These are phyloP conservation scores for Zoanthus sansibaricus DNA, from an alignment of 92 coral and sea anemone species.

Conservation along the genomic window DNA sequence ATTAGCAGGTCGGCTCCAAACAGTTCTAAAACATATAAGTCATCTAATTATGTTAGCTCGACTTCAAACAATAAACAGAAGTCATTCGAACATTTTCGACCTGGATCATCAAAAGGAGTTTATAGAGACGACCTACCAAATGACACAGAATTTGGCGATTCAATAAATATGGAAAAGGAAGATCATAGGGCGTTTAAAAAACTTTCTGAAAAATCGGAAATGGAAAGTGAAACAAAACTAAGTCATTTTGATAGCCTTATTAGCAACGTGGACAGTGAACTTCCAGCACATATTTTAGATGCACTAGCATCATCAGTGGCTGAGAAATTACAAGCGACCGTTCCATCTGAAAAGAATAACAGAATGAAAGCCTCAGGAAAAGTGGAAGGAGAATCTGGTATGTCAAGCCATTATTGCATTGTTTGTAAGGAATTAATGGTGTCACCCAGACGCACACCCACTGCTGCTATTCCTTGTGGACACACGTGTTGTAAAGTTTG, in stretches of 20 bases:
- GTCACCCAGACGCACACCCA: constrained; percentile 86
- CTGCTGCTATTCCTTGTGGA: constrained; percentile 97
- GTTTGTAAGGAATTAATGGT: constrained; percentile 88
- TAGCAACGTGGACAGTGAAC: background rate
- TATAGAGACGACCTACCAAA: constrained; percentile 16
- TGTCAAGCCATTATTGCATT: constrained; percentile 89
- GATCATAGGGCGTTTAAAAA: background rate
- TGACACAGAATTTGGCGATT: constrained; percentile 30
- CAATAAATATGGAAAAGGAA: constrained; percentile 28
- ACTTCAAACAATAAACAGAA: constrained; percentile 1
- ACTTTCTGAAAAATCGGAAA: constrained; percentile 1
- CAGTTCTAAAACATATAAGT: constrained; percentile 51
- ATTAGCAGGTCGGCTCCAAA: constrained; percentile 32
- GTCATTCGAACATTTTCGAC: background rate
- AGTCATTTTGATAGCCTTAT: background rate
- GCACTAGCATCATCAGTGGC: constrained; percentile 93
- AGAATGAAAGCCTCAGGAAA: constrained; percentile 30
- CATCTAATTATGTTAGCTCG: constrained; percentile 62
- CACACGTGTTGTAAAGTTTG: constrained; percentile 94
- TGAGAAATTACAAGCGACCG: constrained; percentile 67
- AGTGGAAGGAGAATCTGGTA: constrained; percentile 62
- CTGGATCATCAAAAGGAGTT: constrained; percentile 30
- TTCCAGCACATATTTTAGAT: constrained; percentile 79
- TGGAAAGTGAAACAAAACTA: background rate
- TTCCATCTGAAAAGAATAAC: constrained; percentile 42